Conservation (phyloP, 2,797 vertebrate species). For the Gymnoscopelus braueri region DNA sequence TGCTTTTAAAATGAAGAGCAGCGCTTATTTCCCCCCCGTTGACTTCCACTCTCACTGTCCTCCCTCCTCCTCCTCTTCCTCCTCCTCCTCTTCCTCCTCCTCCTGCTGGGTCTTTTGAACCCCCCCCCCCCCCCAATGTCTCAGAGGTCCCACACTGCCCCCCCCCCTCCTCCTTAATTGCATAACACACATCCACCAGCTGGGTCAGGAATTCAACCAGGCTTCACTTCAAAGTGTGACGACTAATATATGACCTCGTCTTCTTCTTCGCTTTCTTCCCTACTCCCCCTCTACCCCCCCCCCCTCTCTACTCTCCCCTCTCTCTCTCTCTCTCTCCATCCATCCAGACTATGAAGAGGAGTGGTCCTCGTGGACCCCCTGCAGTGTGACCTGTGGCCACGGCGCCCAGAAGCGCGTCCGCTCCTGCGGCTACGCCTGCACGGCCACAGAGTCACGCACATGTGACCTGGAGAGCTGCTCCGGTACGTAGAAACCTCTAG, state of each 20-base stretch:
- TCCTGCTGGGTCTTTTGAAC: conserved; percentile 33
- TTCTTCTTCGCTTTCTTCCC: conserved; percentile 2
- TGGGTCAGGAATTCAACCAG: conserved; percentile 64
- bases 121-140: conserved; percentile 18
- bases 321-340: neutral
- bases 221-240: conserved; percentile 45
- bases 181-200: conserved; percentile 62
- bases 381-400: conserved; percentile 86
- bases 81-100: neutral
- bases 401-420: conserved; percentile 89
- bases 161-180: conserved; percentile 49
- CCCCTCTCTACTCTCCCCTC: neutral
- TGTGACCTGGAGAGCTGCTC: conserved; percentile 87
- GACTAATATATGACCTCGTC: conserved; percentile 35
- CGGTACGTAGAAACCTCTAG: conserved; percentile 66
- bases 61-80: neutral
- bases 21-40: too few species aligned
- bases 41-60: neutral
- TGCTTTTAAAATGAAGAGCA: too few species aligned
- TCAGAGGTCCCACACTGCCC: conserved; percentile 38
- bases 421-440: conserved; percentile 91
- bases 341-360: conserved; percentile 79
- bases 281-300: neutral
- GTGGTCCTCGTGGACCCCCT: conserved; percentile 89
- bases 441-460: conserved; percentile 87